phyloP scores from a whole-genome alignment of 2,888 invertebrate species.

The Cheilosia urbana region DNA sequence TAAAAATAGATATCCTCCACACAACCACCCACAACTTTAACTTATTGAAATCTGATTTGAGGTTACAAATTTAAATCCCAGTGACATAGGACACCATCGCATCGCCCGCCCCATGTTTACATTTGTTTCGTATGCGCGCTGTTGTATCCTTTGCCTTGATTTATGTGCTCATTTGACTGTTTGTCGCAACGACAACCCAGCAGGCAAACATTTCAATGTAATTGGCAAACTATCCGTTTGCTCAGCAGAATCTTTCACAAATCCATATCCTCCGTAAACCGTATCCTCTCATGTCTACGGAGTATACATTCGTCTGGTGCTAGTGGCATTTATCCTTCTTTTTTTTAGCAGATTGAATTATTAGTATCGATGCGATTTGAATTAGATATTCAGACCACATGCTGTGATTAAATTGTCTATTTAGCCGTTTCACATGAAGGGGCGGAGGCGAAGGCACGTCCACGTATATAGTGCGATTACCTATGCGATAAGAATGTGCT shows the following conservation, averaged over 20 bases:
- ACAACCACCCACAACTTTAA: conserved; percentile 23
- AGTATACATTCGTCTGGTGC: conserved; percentile 5
- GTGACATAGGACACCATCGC: conserved; percentile 23
- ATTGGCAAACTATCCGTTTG: conserved; percentile 75
- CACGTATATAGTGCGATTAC: conserved; percentile 44
- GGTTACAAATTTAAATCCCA: conserved; percentile 58
- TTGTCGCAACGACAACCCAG: conserved; percentile 34
- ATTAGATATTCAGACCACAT: conserved; percentile 83
- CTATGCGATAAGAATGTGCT: conserved; percentile 57
- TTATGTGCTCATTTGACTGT: conserved; percentile 76
- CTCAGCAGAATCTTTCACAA: conserved; percentile 66
- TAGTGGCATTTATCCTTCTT: conserved; percentile 33
- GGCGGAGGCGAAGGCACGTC: conserved; percentile 15
- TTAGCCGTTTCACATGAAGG: conserved; percentile 50
- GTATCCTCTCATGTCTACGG: conserved; percentile 1
- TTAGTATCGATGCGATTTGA: conserved; percentile 79
- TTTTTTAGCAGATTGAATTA: conserved; percentile 77
- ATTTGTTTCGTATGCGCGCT: conserved; percentile 57
- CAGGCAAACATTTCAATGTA: conserved; percentile 65
- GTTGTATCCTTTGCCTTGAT: conserved; percentile 69
- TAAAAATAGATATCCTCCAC: not conserved
- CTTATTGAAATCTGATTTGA: conserved; percentile 72
- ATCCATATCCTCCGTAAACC: conserved; percentile 54
- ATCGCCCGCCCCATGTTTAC: conserved; percentile 38
- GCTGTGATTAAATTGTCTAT: conserved; percentile 82